phyloP scores from a whole-genome alignment of 2,797 vertebrate species.

The Amblyraja radiata region DNA sequence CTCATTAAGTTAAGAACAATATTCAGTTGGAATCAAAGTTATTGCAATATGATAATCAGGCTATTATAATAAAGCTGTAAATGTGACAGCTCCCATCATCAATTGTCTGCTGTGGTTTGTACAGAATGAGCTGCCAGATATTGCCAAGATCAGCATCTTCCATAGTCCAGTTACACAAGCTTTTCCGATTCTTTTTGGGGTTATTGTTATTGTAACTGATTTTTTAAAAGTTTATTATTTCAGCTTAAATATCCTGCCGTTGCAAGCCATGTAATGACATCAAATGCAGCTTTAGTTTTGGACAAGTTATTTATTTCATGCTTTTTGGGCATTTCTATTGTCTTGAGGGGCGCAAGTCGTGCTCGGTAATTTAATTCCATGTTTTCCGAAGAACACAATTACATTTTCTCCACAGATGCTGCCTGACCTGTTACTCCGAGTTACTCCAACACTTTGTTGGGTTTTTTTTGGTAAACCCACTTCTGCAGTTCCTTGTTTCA shows the following conservation, averaged over 20 bases:
- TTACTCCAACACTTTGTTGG: no score
- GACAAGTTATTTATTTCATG: not conserved
- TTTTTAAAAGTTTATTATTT: not conserved
- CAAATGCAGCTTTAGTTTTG: not conserved
- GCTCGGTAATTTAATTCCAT: not conserved
- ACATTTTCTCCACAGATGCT: no score
- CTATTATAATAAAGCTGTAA: not conserved
- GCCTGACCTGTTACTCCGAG: no score
- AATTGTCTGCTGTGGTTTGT: not conserved
- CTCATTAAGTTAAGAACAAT: slow-evolving; percentile 23
- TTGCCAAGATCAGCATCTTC: not conserved
- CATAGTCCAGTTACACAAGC: not conserved
- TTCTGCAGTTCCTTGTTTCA: no score
- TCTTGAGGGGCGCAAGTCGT: not conserved
- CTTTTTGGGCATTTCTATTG: not conserved
- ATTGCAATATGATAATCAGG: not conserved
- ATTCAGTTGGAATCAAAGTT: not conserved
- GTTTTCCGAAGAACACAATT: no score
- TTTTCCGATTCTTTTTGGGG: not conserved
- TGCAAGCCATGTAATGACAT: not conserved
- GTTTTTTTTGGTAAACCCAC: no score
- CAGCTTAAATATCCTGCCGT: not conserved
- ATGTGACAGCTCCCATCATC: not conserved
- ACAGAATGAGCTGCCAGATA: not conserved
- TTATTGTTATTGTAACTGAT: not conserved